Percentiles rank a stretch among this genome's conserved stretches.
Evolutionary conservation across 2,888 invertebrate genomes (phyloP).

Genomic region (Dysmachus trigonus): DNA sequence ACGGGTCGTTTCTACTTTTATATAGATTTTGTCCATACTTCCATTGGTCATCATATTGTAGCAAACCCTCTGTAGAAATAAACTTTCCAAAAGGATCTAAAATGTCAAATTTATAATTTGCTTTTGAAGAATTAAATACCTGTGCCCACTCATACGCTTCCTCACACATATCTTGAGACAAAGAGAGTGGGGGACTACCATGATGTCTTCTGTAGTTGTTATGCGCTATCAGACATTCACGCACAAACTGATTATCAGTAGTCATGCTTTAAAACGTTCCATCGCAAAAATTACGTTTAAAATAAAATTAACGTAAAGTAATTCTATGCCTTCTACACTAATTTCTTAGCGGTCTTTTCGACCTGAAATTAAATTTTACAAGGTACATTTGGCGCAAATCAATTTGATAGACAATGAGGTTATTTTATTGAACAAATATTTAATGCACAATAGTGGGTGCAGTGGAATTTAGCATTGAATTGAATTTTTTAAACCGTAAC

Average conservation of each 20-base stretch:
- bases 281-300: neutral
- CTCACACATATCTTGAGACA: conserved; percentile 72
- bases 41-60: neutral
- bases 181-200: conserved; percentile 73
- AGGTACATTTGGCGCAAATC: neutral
- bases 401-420: neutral
- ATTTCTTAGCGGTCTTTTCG: neutral
- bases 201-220: conserved; percentile 77
- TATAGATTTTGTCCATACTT: conserved; percentile 71
- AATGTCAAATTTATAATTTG: neutral
- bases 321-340: neutral
- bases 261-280: neutral
- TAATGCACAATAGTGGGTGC: no score
- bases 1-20: conserved; percentile 75
- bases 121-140: conserved; percentile 56
- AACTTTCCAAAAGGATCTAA: neutral
- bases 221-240: conserved; percentile 63
- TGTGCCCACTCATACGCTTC: conserved; percentile 79
- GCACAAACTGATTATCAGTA: conserved; percentile 38
- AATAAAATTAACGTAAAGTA: neutral
- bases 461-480: no score
- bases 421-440: neutral
- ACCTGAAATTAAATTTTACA: neutral
- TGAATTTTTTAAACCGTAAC: no score
- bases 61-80: neutral